Percentiles rank a stretch among this genome's conserved stretches.
These are phyloP conservation scores for Pomacea canaliculata DNA, from an alignment of 2,888 invertebrate species.

Conservation along the genomic window DNA sequence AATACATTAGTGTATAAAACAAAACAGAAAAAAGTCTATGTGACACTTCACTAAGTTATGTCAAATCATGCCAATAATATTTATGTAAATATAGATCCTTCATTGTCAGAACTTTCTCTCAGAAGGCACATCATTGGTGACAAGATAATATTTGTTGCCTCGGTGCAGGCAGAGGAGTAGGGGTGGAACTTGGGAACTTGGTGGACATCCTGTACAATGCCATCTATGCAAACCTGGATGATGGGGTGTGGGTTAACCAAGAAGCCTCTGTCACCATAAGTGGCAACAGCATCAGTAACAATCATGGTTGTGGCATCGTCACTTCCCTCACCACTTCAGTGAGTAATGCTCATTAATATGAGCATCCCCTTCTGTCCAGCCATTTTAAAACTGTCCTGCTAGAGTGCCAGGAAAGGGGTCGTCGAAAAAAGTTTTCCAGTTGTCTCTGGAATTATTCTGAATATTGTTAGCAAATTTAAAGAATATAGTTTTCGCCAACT, in stretches of 20 bases:
- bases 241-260: slow-evolving; percentile 56
- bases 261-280: slow-evolving; percentile 42
- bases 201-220: slow-evolving; percentile 53
- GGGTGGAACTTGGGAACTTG: slow-evolving; percentile 49
- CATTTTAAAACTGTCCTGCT: too few relatives aligned
- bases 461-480: background rate
- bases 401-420: background rate
- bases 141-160: background rate
- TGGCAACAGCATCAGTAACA: slow-evolving; percentile 57
- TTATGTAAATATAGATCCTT: too few relatives aligned
- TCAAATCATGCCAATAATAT: too few relatives aligned
- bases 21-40: too few relatives aligned
- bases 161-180: slow-evolving; percentile 53
- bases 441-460: background rate
- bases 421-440: too few relatives aligned
- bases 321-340: slow-evolving; percentile 26
- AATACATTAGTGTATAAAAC: too few relatives aligned
- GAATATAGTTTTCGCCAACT: too few relatives aligned
- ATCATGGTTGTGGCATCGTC: slow-evolving; percentile 52
- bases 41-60: too few relatives aligned
- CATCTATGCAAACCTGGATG: slow-evolving; percentile 56
- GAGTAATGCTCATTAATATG: background rate
- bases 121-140: too few relatives aligned
- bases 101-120: too few relatives aligned
- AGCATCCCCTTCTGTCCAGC: too few relatives aligned